Base-by-base conservation (phyloP, 2,888 invertebrate species). In the Tholera decimalis region DNA sequence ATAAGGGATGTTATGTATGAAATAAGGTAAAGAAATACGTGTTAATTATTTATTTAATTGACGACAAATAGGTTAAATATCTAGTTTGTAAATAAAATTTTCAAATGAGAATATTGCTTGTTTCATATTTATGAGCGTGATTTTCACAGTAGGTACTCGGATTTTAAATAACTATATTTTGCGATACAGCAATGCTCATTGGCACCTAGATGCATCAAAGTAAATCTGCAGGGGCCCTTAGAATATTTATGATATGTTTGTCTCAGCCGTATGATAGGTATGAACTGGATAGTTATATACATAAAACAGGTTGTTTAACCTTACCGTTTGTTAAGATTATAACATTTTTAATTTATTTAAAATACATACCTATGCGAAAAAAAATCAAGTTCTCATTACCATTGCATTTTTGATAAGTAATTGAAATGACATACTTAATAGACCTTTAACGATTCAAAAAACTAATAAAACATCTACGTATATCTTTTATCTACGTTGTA, bases 191-290 rank as follows among this genome's bases (percentile, higher is more conserved):
- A 1, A 5, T 8, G 8, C 2, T 2, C 5, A 33, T 5, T 4
- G 3, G 5, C 35, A 15, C 15, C 15, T 35, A 35, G 35, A 15
- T 15, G 8, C 15, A 22, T 58, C 15, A 55, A 18, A 30, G 22
- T 37, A 37, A 41, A 6, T 37, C 30, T 63, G 18, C 39, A 70
- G 20, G 61, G 35, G 20, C 68, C 15, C 8, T 74, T 46, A 68
- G 5, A 58, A 63, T 54, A 74, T 44, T 57, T 74, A 15, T 73
- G 74, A 46, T 62, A 74, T 20, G 43, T 49, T 39, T 39, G 43
- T 26, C 26, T 49, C 15, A 43, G 22, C 22, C 28, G 24, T 49
- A 39, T 18, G 35, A 3, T 15, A 18, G 11, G 9, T 62, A 35
- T 2, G 3, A n/a, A n/a, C n/a, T n/a, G n/a, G n/a, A n/a, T n/a